Conservation (phyloP, 2,888 invertebrate species). For the Dioctria rufipes region DNA sequence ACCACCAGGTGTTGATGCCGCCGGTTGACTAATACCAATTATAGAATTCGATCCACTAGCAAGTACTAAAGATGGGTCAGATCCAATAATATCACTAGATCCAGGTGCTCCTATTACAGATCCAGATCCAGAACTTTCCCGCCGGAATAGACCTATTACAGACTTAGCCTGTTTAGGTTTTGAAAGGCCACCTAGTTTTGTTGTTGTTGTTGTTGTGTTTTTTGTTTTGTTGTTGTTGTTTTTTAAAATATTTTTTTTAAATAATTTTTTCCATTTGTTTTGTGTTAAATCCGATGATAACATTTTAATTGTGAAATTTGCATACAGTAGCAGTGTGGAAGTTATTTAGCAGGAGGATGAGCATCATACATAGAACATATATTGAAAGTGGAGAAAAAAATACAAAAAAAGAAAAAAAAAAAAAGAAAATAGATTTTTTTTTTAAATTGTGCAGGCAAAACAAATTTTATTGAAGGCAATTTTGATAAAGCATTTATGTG, state of each 20-base stretch:
- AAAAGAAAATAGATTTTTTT: conserved; percentile 51
- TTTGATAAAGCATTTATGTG: conserved; percentile 30
- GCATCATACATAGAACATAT: conserved; percentile 56
- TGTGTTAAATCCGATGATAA: conserved; percentile 54
- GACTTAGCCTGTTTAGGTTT: conserved; percentile 88
- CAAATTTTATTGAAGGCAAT: conserved; percentile 29
- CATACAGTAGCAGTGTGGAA: conserved; percentile 60
- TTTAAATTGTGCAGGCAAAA: conserved; percentile 43
- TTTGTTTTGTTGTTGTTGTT: conserved; percentile 54
- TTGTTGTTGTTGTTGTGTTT: conserved; percentile 55
- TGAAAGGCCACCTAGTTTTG: conserved; percentile 83
- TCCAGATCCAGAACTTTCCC: conserved; percentile 85
- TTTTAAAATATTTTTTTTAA: conserved; percentile 55
- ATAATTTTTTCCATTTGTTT: conserved; percentile 53
- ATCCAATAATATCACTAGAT: conserved; percentile 72
- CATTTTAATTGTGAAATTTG: conserved; percentile 43
- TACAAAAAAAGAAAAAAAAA: conserved; percentile 38
- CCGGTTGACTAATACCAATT: conserved; percentile 64
- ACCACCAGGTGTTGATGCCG: conserved; percentile 66
- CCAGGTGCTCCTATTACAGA: conserved; percentile 72
- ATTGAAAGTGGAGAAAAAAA: conserved; percentile 53
- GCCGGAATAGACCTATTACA: conserved; percentile 90
- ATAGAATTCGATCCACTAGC: conserved; percentile 72
- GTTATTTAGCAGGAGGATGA: conserved; percentile 44
- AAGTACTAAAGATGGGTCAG: conserved; percentile 72